These are phyloP conservation scores for Chironex yamaguchii DNA, from an alignment of 30 jellyfish, hydroid and myxozoan genomes.

Conservation along the genomic window DNA sequence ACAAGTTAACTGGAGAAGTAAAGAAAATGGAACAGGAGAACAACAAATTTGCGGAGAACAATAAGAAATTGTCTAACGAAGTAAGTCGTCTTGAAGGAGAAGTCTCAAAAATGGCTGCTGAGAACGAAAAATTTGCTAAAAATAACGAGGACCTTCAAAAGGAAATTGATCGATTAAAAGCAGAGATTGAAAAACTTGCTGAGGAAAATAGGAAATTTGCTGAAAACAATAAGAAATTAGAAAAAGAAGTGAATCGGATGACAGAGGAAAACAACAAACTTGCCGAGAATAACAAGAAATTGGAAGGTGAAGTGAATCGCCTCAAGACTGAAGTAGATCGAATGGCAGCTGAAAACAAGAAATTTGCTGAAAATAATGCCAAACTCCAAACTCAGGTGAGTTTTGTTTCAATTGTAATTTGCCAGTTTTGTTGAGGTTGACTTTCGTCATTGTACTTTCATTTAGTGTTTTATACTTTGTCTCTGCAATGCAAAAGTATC, in stretches of 20 bases:
- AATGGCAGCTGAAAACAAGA: constrained; percentile 75
- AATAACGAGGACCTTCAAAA: constrained; percentile 80
- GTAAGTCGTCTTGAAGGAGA: constrained; percentile 80
- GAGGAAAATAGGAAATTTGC: constrained; percentile 81
- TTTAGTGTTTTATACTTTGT: too few relatives aligned
- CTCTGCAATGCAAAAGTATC: too few relatives aligned
- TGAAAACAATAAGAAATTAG: constrained; percentile 71
- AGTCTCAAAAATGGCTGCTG: constrained; percentile 78
- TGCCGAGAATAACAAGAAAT: constrained; percentile 63
- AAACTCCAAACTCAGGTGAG: constrained; percentile 77
- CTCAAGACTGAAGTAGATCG: constrained; percentile 34
- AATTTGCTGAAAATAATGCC: constrained; percentile 79
- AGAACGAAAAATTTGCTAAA: constrained; percentile 88
- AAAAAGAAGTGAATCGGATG: constrained; percentile 85
- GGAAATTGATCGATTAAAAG: constrained; percentile 75
- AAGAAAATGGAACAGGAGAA: constrained; percentile 78
- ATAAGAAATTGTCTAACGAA: constrained; percentile 79
- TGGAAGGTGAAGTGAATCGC: constrained; percentile 60
- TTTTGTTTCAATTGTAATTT: too few relatives aligned
- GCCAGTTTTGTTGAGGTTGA: too few relatives aligned
- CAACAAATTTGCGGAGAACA: constrained; percentile 82
- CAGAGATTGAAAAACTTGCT: constrained; percentile 27
- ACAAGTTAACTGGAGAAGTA: constrained; percentile 73
- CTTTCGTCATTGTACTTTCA: too few relatives aligned
- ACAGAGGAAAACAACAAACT: constrained; percentile 60